phyloP scores from a whole-genome alignment of 2,113 vertebrate species.

The Ia io region DNA sequence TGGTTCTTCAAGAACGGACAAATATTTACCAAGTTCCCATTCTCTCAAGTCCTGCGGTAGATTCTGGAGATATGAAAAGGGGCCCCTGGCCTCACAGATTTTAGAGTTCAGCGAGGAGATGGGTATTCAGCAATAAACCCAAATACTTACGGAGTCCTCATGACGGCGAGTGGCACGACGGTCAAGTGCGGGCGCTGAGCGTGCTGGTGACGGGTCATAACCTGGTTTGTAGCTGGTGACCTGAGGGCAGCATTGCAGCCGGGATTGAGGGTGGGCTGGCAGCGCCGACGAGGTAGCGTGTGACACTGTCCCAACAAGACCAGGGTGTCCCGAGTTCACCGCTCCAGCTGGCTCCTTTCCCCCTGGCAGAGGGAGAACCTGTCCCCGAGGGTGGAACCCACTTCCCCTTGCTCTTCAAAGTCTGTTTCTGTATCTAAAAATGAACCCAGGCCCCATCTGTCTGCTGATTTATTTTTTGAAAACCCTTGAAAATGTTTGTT shows the following conservation, averaged over 20 bases:
- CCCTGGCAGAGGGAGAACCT: neutral
- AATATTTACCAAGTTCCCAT: neutral
- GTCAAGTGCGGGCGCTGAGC: rapidly evolving
- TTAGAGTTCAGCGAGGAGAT: neutral
- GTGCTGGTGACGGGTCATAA: rapidly evolving
- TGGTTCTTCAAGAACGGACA: neutral
- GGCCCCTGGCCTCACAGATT: neutral
- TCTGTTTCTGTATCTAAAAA: constrained; percentile 45
- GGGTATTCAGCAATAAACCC: rapidly evolving
- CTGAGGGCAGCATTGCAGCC: rapidly evolving
- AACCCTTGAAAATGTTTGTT: constrained; percentile 36
- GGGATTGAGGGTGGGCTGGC: neutral
- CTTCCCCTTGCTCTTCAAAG: constrained; percentile 36
- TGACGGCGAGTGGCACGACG: rapidly evolving
- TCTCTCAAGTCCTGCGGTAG: neutral
- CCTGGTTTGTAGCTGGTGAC: neutral
- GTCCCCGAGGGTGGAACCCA: neutral
- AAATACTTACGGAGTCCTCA: rapidly evolving
- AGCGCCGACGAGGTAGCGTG: rapidly evolving
- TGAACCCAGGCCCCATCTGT: constrained; percentile 25
- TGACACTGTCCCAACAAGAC: rapidly evolving
- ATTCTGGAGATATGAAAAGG: neutral
- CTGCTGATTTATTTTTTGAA: neutral
- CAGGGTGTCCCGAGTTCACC: rapidly evolving
- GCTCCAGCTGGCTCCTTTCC: neutral